phyloP scores from a whole-genome alignment of 2,888 invertebrate species.

The Cerceris ruficornis region DNA sequence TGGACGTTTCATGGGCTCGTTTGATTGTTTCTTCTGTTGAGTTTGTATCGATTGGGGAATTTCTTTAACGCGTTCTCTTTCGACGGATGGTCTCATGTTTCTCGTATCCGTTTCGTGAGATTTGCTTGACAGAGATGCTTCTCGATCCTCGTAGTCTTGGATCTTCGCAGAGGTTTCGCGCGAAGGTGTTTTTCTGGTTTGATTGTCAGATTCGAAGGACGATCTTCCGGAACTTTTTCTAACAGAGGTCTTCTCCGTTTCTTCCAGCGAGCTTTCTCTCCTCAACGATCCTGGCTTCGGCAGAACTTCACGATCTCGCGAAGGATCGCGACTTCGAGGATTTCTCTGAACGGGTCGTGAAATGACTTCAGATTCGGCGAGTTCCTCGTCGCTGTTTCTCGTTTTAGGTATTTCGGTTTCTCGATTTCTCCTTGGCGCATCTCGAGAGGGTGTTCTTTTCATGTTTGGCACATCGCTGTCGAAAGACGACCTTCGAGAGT shows the following conservation, averaged over 20 bases:
- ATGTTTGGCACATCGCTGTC: slow-evolving; percentile 56
- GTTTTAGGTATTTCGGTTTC: slow-evolving; percentile 9
- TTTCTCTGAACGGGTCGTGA: slow-evolving; percentile 23
- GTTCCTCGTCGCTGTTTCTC: neutral
- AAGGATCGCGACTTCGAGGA: slow-evolving; percentile 34
- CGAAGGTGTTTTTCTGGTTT: slow-evolving; percentile 35
- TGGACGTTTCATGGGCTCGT: neutral
- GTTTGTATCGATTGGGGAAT: neutral
- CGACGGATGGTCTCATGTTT: slow-evolving; percentile 9
- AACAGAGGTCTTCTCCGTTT: slow-evolving; percentile 35
- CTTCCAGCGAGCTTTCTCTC: slow-evolving; percentile 34
- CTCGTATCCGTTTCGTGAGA: slow-evolving; percentile 22
- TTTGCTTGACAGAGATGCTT: slow-evolving; percentile 6
- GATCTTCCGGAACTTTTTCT: slow-evolving; percentile 40
- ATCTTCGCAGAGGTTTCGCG: slow-evolving; percentile 34
- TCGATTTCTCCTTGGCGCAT: slow-evolving; percentile 31
- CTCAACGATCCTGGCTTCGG: slow-evolving; percentile 16
- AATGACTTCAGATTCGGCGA: neutral
- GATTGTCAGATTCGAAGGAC: slow-evolving; percentile 48
- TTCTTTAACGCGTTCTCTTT: slow-evolving; percentile 12
- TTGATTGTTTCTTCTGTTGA: slow-evolving; percentile 14
- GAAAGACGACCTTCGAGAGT: slow-evolving; percentile 56
- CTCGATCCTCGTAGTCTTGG: slow-evolving; percentile 15
- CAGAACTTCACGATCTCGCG: slow-evolving; percentile 36
- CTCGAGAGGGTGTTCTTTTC: slow-evolving; percentile 55